Base-by-base conservation (phyloP, 1,140 invertebrate species). In the Drosophila bipectinata region DNA sequence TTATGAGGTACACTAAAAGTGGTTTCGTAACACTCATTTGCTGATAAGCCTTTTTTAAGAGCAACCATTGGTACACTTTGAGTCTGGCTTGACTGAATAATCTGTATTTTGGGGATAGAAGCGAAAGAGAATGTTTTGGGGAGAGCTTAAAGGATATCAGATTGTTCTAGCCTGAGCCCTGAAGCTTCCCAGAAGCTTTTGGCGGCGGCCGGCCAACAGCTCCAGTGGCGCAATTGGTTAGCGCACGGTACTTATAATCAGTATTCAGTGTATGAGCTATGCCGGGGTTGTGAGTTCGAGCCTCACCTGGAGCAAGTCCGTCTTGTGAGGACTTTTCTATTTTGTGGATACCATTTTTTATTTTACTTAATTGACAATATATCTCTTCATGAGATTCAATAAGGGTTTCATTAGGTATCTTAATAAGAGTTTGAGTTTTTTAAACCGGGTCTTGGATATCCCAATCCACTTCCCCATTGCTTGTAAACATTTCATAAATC, bases 151-250 rank as follows among this genome's bases (percentile, higher is more conserved):
- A 67, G 63, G 63, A 67, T 44, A 67, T 63, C n/a, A 5, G 45
- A 63, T 52, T 67, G 34, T 63, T 49, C 26, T 63, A 62, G 45
- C 10, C 14, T 4, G 41, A 18, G 15, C 41, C 8, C 6, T 14
- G 14, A 45, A 21, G 44, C 6, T 21, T 21, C 7, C 41, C 2
- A 47, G 18, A 10, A 47, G 96, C 96, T 97, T 97, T 97, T 96
- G 96, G 97, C 97, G 97, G 96, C 96, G 96, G 96, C 96, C 96
- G 96, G 95, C 96, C 97, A 97, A 97, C 97, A 97, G 95, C 96
- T 96, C 96, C 96, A 97, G 96, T 97, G 96, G 96, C 97, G 97
- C 96, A 97, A 97, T 97, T 96, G 97, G 97, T 98, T 97, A 98
- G 97, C 96, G 96, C 97, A 97, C 96, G 96, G 97, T 98, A 98